Conservation (phyloP, 2,888 invertebrate genomes). For the Tromatobia lineatoria region DNA sequence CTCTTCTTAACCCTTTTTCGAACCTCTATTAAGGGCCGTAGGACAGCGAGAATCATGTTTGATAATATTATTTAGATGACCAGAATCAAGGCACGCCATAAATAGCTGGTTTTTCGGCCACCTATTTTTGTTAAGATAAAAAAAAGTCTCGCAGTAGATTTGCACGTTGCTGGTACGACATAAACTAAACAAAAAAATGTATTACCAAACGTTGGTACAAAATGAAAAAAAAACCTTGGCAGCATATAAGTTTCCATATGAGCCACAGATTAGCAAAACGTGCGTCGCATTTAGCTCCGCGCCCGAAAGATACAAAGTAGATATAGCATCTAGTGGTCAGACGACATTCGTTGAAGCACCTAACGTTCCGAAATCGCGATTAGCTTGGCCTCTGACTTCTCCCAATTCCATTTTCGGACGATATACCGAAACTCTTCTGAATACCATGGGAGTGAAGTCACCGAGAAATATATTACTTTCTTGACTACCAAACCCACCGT, state of each 20-base stretch:
- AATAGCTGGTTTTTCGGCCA: neutral
- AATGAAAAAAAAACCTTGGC: too few species aligned
- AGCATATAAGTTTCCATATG: too few species aligned
- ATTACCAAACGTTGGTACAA: too few species aligned
- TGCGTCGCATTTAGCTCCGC: neutral
- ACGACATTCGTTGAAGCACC: conserved; percentile 25
- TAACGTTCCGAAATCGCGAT: conserved; percentile 13
- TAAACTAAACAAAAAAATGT: neutral
- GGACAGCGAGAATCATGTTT: neutral
- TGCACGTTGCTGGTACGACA: neutral
- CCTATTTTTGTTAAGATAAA: conserved; percentile 1
- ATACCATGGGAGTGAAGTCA: conserved; percentile 58
- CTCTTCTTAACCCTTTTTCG: conserved; percentile 23
- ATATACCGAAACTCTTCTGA: conserved; percentile 34
- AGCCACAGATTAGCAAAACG: neutral
- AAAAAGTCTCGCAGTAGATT: conserved; percentile 4
- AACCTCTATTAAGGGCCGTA: conserved; percentile 40
- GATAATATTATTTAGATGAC: conserved; percentile 19
- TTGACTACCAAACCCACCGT: neutral
- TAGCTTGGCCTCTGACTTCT: conserved; percentile 1
- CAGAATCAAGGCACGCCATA: neutral
- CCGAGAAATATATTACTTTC: conserved; percentile 24
- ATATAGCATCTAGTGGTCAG: conserved; percentile 41
- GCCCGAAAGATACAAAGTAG: conserved; percentile 21
- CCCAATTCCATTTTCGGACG: conserved; percentile 47